Evolutionary conservation across 53 echinoderm and acorn worm species (phyloP), one percentile per base, ranked within the genome.

Genomic region (Apostichopus leukothele): DNA sequence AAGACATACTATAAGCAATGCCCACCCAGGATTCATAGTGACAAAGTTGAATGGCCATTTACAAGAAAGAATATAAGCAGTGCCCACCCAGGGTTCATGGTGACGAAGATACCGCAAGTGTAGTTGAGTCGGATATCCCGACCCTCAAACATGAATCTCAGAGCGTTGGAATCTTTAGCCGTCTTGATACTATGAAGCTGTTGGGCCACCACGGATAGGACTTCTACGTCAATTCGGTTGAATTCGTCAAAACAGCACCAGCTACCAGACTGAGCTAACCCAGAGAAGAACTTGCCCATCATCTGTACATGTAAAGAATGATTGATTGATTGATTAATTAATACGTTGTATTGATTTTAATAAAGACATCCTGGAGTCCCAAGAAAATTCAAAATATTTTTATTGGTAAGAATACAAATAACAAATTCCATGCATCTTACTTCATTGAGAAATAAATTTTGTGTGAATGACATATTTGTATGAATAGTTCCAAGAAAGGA

Each of bases 161-260:
- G 96, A 16, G 99, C 94, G 89, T 93, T 92, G 67, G 93, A 89
- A 94, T 99, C 99, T 75, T 99, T 99, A 9, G 99, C 99, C 9
- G 99, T 91, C 91, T 99, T 99, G 88, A 99, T 96, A 91, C 99
- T 99, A 85, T 99, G 99, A 7, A 99, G 95, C 91, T 99, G 96
- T 75, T 98, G 99, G 55, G 99, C 99, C 16, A 99, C 93, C 10
- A 99, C 99, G 39, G 99, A 99, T 76, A 99, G 88, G 55, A 99
- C 99, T 57, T 99, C 99, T 5, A 99, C 93, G 86, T 99, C 99
- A 50, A 99, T 96, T 52, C 98, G 93, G 79, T 99, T 99, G 93
- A 99, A 99, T 89, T 99, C 99, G 92, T 99, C 96, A 99, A 99
- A 99, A 76, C 96, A 99, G 74, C 99, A 99, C 99, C 99, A 99